These are phyloP conservation scores for Pammene aurita DNA, from an alignment of 2,888 invertebrate species.

Conservation along the genomic window DNA sequence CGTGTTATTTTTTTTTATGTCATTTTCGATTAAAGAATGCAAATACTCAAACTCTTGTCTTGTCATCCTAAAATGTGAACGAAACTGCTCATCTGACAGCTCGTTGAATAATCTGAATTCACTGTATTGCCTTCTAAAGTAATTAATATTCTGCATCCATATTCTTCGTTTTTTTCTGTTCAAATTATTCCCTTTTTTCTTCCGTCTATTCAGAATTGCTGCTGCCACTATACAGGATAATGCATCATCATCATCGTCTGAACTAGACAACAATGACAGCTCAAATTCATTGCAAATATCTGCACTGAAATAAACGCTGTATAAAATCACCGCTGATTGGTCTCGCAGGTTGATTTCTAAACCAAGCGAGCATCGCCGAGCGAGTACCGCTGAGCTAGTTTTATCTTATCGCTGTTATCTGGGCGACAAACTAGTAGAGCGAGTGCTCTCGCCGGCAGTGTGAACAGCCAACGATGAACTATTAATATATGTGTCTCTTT, in stretches of 20 bases:
- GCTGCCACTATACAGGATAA: slow-evolving; percentile 29
- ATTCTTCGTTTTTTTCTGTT: slow-evolving; percentile 32
- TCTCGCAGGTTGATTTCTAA: no score
- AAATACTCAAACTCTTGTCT: slow-evolving; percentile 41
- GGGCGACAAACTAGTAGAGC: no score
- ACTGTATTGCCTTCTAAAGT: slow-evolving; percentile 41
- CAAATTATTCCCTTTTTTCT: slow-evolving; percentile 6
- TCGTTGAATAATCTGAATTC: slow-evolving; percentile 22
- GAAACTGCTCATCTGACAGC: slow-evolving; percentile 22
- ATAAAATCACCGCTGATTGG: no score
- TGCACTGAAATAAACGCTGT: no score
- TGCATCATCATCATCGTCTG: slow-evolving; percentile 41
- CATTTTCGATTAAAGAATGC: slow-evolving; percentile 40
- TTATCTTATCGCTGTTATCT: no score
- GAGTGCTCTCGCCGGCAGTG: no score
- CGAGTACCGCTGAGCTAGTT: no score
- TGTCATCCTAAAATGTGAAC: slow-evolving; percentile 41
- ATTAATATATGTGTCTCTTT: no score
- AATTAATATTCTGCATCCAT: slow-evolving; percentile 42
- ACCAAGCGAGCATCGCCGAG: no score
- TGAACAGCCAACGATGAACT: no score
- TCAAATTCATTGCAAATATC: no score
- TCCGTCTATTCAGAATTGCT: slow-evolving; percentile 40
- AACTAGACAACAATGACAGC: slow-evolving; percentile 37
- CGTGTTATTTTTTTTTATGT: slow-evolving; percentile 42